Conservation (phyloP, 2,888 invertebrate species). For the Unio pictorum region DNA sequence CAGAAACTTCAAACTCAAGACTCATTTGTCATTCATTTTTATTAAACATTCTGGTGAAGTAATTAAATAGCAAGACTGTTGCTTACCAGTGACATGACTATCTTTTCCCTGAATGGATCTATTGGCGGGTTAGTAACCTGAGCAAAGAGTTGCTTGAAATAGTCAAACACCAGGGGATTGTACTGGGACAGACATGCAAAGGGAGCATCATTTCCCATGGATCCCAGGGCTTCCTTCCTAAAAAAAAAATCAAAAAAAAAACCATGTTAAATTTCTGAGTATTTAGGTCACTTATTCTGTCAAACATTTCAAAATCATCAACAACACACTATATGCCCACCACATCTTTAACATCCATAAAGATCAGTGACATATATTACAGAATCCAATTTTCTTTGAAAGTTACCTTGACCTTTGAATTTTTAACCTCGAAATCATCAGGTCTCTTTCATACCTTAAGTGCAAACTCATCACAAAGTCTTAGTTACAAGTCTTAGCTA, state of each 20-base stretch:
- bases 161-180: constrained; percentile 95
- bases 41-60: not conserved
- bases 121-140: constrained; percentile 99
- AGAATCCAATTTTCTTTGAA: no score
- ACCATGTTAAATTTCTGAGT: not conserved
- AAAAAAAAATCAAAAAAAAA: constrained; percentile 53
- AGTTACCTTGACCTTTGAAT: no score
- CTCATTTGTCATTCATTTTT: not conserved
- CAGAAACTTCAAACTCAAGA: not conserved
- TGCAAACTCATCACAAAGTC: no score
- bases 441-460: no score
- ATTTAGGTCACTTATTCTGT: not conserved
- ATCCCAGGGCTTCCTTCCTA: constrained; percentile 98
- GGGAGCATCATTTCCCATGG: constrained; percentile 99
- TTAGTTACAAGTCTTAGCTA: no score
- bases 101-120: constrained; percentile 98
- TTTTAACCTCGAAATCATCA: no score
- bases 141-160: constrained; percentile 99
- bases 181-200: constrained; percentile 96
- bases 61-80: no score
- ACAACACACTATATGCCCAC: no score
- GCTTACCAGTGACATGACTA: constrained; percentile 92
- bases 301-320: no score
- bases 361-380: no score
- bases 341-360: no score